Conservation (phyloP, 1,140 invertebrate genomes). For the Drosophila erecta region DNA sequence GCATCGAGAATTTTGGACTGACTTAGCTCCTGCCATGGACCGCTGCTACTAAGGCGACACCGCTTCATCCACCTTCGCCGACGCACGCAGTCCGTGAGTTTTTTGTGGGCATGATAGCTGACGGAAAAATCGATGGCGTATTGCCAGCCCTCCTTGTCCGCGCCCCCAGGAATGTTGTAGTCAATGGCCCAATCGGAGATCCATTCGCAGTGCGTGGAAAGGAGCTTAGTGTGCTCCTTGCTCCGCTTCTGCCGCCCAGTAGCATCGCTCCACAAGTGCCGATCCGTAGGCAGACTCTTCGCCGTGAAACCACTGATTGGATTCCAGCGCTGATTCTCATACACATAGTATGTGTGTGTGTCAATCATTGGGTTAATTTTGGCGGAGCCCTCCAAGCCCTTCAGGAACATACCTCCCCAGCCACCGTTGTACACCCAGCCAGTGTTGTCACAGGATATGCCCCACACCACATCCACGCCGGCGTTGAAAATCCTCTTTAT, state of each 20-base stretch:
- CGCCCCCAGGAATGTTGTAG: constrained; percentile 94
- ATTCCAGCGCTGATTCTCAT: constrained; percentile 98
- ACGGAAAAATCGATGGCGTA: constrained; percentile 96
- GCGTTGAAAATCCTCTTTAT: constrained; percentile 91
- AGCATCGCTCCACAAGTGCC: constrained; percentile 95
- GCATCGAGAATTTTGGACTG: constrained; percentile 93
- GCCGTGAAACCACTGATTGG: constrained; percentile 93
- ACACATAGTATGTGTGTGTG: constrained; percentile 93
- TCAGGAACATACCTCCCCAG: constrained; percentile 92
- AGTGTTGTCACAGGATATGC: constrained; percentile 92
- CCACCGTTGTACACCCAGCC: constrained; percentile 94
- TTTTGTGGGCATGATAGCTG: constrained; percentile 92
- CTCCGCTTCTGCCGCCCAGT: constrained; percentile 92
- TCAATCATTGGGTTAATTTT: constrained; percentile 92
- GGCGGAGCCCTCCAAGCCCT: constrained; percentile 89
- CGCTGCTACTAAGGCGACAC: constrained; percentile 92
- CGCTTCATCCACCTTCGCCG: constrained; percentile 93
- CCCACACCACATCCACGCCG: constrained; percentile 93
- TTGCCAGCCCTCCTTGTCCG: constrained; percentile 96
- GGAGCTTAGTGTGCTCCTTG: constrained; percentile 92
- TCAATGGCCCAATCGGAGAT: constrained; percentile 95
- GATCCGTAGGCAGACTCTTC: constrained; percentile 93
- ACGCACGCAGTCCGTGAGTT: constrained; percentile 95
- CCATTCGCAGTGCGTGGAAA: constrained; percentile 96
- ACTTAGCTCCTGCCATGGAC: constrained; percentile 94